Evolutionary conservation across 1,140 invertebrate genomes (phyloP).

Genomic region (Drosophila kurseongensis): DNA sequence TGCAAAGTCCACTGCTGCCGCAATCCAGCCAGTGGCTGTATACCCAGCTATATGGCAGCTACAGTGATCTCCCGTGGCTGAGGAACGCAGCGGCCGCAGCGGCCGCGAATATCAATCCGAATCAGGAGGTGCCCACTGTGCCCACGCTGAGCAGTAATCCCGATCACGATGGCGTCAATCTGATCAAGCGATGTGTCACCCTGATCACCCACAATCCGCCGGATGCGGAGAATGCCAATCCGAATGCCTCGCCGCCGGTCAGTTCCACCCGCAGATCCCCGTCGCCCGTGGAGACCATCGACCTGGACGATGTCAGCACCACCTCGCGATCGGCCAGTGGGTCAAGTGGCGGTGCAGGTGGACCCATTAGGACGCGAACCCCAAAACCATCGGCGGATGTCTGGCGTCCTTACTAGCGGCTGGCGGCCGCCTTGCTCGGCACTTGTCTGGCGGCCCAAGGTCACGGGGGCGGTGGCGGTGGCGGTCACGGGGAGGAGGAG

Average conservation of each 20-base stretch:
- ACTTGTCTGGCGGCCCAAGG: slow-evolving; percentile 61
- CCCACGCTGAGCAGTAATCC: slow-evolving; percentile 1
- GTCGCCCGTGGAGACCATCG: slow-evolving; percentile 79
- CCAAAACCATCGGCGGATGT: slow-evolving; percentile 81
- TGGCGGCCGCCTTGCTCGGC: slow-evolving; percentile 79
- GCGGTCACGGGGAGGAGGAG: neutral
- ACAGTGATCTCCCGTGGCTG: slow-evolving; percentile 87
- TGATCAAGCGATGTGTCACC: slow-evolving; percentile 79
- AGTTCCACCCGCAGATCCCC: slow-evolving; percentile 77
- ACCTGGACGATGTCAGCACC: slow-evolving; percentile 80
- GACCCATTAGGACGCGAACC: slow-evolving; percentile 77
- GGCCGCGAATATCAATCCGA: slow-evolving; percentile 6
- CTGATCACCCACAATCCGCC: slow-evolving; percentile 77
- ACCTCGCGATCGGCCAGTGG: slow-evolving; percentile 72
- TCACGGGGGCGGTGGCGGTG: slow-evolving; percentile 7
- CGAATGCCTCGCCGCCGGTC: slow-evolving; percentile 80
- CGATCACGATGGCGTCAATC: slow-evolving; percentile 66
- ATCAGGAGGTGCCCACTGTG: neutral
- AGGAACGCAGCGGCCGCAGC: slow-evolving; percentile 61
- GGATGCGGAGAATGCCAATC: slow-evolving; percentile 79
- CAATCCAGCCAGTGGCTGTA: slow-evolving; percentile 91
- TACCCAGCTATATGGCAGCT: slow-evolving; percentile 88
- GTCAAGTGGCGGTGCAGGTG: slow-evolving; percentile 43
- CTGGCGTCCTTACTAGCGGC: slow-evolving; percentile 84
- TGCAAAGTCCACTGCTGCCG: slow-evolving; percentile 89